Evolutionary conservation across 53 echinoderm and acorn worm species (phyloP).

Genomic region (Apostichopus leukothele): DNA sequence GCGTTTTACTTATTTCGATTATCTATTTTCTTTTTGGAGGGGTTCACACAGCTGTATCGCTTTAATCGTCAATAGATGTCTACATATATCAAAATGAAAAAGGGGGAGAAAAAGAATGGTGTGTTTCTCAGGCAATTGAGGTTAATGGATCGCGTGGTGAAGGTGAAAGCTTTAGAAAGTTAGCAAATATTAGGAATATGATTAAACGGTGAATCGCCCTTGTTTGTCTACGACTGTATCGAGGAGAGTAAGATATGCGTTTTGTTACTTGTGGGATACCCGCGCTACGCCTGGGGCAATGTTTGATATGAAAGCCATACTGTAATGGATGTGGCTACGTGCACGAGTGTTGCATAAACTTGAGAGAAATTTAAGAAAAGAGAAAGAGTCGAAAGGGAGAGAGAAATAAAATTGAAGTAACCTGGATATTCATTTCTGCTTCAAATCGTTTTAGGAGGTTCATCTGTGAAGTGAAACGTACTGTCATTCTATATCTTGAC

Average conservation of each 20-base stretch:
- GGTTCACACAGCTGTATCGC: background rate
- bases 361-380: no score
- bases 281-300: slow-evolving; percentile 32
- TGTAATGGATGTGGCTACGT: background rate
- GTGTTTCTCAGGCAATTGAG: slow-evolving; percentile 37
- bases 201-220: slow-evolving; percentile 21
- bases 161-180: slow-evolving; percentile 37
- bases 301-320: slow-evolving; percentile 34
- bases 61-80: background rate
- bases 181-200: slow-evolving; percentile 46
- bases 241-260: slow-evolving; percentile 1
- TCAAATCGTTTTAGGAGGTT: background rate
- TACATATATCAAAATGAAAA: no score
- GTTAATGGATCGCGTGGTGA: slow-evolving; percentile 41
- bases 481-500: no score
- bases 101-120: background rate
- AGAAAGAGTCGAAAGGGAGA: no score
- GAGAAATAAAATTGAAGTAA: no score
- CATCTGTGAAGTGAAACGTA: background rate
- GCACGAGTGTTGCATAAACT: no score
- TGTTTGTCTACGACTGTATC: slow-evolving; percentile 38
- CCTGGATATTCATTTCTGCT: no score
- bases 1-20: no score
- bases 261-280: slow-evolving; percentile 25
- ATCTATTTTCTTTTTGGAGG: no score